Evolutionary conservation across 1,140 invertebrate genomes (phyloP).

Genomic region (Eupeodes corollae): DNA sequence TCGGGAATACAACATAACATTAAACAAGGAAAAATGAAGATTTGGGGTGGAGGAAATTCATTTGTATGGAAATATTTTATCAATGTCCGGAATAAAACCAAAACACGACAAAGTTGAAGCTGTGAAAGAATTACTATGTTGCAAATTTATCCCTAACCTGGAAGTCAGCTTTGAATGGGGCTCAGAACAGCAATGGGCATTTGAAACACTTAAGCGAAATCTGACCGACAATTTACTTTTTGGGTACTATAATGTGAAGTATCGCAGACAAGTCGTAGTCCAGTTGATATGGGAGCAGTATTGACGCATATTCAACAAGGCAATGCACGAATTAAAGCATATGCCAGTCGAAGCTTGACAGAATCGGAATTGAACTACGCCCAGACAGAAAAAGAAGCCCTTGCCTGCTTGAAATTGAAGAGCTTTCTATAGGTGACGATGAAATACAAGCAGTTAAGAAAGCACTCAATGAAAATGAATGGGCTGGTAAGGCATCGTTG

Average conservation of each 20-base stretch:
- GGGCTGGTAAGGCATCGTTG: too few species aligned
- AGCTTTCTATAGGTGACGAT: too few species aligned
- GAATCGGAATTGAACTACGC: neutral
- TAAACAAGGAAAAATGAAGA: conserved; percentile 17
- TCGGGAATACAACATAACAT: conserved; percentile 9
- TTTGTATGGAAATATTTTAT: conserved; percentile 18
- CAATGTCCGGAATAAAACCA: conserved; percentile 13
- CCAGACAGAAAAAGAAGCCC: neutral
- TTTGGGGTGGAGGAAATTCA: conserved; percentile 13
- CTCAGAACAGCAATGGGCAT: too few species aligned
- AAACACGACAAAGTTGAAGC: conserved; percentile 6
- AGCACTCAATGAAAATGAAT: too few species aligned
- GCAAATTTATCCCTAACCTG: conserved; percentile 21
- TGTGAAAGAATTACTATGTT: conserved; percentile 12
- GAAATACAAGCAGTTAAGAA: too few species aligned
- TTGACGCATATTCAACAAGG: conserved; percentile 8
- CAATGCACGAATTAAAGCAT: neutral
- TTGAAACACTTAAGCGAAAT: too few species aligned
- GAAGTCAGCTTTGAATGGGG: neutral
- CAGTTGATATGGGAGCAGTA: conserved; percentile 13
- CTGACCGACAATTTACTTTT: conserved; percentile 1
- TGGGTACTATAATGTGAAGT: neutral
- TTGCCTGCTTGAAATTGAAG: too few species aligned
- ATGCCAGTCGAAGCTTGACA: neutral
- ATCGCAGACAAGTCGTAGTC: conserved; percentile 2